These are phyloP conservation scores for Nomada fucata DNA, from an alignment of 2,888 invertebrate species.

Conservation along the genomic window DNA sequence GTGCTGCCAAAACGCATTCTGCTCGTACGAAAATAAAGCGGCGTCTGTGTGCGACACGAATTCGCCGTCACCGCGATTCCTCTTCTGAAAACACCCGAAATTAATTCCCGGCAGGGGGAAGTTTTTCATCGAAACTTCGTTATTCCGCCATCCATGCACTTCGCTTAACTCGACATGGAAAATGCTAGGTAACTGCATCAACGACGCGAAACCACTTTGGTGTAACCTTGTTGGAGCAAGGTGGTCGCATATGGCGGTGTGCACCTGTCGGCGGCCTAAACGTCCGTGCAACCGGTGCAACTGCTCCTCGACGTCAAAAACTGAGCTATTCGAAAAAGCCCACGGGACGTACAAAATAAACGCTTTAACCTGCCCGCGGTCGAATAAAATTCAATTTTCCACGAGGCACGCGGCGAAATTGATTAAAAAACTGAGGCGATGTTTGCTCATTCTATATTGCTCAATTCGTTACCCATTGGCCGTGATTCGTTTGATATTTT, in stretches of 20 bases:
- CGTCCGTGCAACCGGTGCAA: slow-evolving; percentile 57
- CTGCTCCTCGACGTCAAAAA: slow-evolving; percentile 29
- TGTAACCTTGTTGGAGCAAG: slow-evolving; percentile 74
- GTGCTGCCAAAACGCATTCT: slow-evolving; percentile 28
- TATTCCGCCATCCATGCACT: too few relatives aligned
- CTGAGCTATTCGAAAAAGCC: slow-evolving; percentile 20
- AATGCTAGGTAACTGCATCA: slow-evolving; percentile 59
- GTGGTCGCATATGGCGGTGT: slow-evolving; percentile 74
- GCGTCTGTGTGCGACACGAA: slow-evolving; percentile 28
- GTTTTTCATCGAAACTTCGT: too few relatives aligned
- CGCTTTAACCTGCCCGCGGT: not conserved
- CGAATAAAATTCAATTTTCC: not conserved
- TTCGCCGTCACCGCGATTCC: slow-evolving; percentile 14
- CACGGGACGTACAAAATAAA: not conserved
- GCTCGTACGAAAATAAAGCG: slow-evolving; percentile 44
- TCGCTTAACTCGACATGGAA: slow-evolving; percentile 40
- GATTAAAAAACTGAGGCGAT: not conserved
- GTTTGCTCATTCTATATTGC: not conserved
- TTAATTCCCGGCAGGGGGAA: not conserved
- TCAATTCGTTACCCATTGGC: not conserved
- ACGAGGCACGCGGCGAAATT: not conserved
- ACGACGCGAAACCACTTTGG: slow-evolving; percentile 69
- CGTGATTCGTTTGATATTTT: not conserved
- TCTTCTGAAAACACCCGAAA: slow-evolving; percentile 32
- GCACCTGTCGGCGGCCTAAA: slow-evolving; percentile 64